Evolutionary conservation across 1,140 invertebrate genomes (phyloP).

Genomic region (Episyrphus balteatus): DNA sequence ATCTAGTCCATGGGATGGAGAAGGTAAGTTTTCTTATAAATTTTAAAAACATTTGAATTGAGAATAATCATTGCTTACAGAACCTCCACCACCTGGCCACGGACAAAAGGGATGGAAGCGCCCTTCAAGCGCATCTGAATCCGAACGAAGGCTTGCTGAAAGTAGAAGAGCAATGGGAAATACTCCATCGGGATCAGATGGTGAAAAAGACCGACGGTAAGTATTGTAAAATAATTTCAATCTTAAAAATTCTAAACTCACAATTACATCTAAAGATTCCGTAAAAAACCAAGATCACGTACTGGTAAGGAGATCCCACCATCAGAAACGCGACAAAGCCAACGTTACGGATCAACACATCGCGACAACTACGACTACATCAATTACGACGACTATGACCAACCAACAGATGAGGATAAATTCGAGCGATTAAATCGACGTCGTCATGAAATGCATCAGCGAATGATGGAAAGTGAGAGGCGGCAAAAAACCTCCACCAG

Average conservation of each 20-base stretch:
- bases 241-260: neutral
- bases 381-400: constrained; percentile 15
- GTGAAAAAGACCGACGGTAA: constrained; percentile 34
- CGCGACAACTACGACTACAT: constrained; percentile 31
- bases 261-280: constrained; percentile 17
- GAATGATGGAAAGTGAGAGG: constrained; percentile 30
- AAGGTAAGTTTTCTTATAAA: constrained; percentile 20
- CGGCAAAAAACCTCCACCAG: constrained; percentile 10
- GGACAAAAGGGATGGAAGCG: constrained; percentile 49
- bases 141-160: constrained; percentile 40
- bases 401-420: constrained; percentile 33
- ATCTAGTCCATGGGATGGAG: constrained; percentile 46
- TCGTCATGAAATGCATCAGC: constrained; percentile 32
- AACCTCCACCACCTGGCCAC: constrained; percentile 34
- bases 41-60: neutral
- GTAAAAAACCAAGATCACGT: constrained; percentile 28
- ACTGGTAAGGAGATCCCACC: constrained; percentile 22
- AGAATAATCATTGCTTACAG: constrained; percentile 17
- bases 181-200: constrained; percentile 35
- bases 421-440: constrained; percentile 30
- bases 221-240: neutral
- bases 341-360: constrained; percentile 8
- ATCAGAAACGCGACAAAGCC: neutral
- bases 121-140: constrained; percentile 49
- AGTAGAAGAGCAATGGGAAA: constrained; percentile 29